Conservation (phyloP, 2,113 vertebrate genomes). For the Acrocephalus kingi region DNA sequence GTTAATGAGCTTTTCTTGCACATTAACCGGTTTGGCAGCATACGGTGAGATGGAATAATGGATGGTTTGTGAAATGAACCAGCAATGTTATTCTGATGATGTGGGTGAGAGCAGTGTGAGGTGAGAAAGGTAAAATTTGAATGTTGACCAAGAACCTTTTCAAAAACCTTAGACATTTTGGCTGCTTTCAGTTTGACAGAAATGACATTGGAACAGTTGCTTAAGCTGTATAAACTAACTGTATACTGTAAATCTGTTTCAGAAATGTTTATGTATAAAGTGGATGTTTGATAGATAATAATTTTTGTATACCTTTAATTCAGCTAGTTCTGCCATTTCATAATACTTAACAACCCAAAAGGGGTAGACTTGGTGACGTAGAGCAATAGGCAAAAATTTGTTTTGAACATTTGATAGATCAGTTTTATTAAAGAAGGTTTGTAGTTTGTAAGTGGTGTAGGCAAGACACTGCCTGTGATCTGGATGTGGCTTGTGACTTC, state of each 20-base stretch:
- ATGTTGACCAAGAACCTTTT: constrained; percentile 5
- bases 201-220: constrained; percentile 27
- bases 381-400: constrained; percentile 38
- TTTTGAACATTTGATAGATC: constrained; percentile 34
- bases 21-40: constrained; percentile 14
- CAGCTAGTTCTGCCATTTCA: constrained; percentile 49
- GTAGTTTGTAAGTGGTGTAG: background rate
- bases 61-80: background rate
- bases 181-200: constrained; percentile 42
- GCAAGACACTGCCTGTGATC: background rate
- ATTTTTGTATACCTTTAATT: constrained; percentile 69
- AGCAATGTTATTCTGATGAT: background rate
- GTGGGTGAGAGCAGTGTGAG: background rate
- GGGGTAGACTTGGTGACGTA: constrained; percentile 46
- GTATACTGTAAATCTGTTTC: constrained; percentile 62
- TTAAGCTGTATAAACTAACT: constrained; percentile 57
- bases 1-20: constrained; percentile 42
- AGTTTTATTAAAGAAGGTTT: constrained; percentile 1
- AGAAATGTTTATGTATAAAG: constrained; percentile 62
- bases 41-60: background rate
- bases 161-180: background rate
- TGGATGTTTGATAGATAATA: constrained; percentile 66
- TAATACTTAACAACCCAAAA: constrained; percentile 27
- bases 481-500: constrained; percentile 3
- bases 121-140: background rate